Evolutionary conservation across 1,140 invertebrate genomes (phyloP).

Genomic region (Euborellia annulipes): DNA sequence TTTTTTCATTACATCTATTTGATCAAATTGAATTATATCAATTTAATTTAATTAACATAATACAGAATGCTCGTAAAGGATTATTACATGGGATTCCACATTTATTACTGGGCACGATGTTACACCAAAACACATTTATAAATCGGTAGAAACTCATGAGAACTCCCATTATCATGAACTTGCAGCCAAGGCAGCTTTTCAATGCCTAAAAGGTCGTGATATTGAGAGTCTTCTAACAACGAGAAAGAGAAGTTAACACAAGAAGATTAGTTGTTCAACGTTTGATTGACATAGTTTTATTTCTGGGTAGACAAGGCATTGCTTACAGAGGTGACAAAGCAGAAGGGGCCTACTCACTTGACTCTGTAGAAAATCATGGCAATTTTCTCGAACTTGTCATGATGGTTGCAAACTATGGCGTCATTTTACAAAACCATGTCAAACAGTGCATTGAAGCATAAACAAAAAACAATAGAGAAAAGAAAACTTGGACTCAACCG

Average conservation of each 20-base stretch:
- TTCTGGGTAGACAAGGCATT: conserved; percentile 10
- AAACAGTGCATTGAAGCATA: conserved; percentile 6
- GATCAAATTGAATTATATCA: too few species aligned
- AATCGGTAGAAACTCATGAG: conserved; percentile 9
- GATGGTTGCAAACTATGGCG: conserved; percentile 8
- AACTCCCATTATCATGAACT: conserved; percentile 8
- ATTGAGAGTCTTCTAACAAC: conserved; percentile 6
- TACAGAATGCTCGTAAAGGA: too few species aligned
- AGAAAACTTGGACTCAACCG: not conserved
- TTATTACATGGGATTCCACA: conserved; percentile 9
- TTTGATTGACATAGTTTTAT: conserved; percentile 8
- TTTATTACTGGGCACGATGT: conserved; percentile 10
- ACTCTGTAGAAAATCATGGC: conserved; percentile 6
- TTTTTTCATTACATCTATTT: too few species aligned
- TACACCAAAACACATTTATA: conserved; percentile 5
- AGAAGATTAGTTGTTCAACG: conserved; percentile 4
- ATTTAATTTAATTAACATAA: too few species aligned
- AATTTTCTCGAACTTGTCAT: conserved; percentile 10
- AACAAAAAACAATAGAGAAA: conserved; percentile 6
- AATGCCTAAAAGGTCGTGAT: conserved; percentile 7
- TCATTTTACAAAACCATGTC: conserved; percentile 8
- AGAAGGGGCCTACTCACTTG: conserved; percentile 4
- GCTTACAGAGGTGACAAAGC: conserved; percentile 5
- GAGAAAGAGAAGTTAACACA: conserved; percentile 2
- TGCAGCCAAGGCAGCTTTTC: too few species aligned